Evolutionary conservation across 2,797 vertebrate genomes (phyloP), one percentile per base, ranked within the genome.

Genomic region (Danionella dracula): DNA sequence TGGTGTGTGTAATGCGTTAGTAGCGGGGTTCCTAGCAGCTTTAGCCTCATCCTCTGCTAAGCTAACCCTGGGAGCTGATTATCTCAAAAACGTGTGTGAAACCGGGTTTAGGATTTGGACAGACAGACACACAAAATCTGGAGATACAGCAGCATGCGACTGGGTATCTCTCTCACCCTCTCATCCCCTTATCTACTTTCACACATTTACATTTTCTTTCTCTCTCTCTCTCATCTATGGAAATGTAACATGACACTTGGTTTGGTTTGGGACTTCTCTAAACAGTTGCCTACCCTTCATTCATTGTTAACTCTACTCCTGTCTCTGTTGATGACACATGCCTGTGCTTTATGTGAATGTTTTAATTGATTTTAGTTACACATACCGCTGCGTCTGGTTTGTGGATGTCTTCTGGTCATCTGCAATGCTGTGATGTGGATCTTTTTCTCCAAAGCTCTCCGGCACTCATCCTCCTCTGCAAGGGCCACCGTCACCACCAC

Each of bases 361-460:
- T 61, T 10, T 57, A 2, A 8, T 62, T 46, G 1, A 34, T 58
- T 29, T 29, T 85, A 98, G 96, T 83, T 93, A 29, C 83, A 87
- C 12, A 1, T 90, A 49, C 83, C 89, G n/a, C 73, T 94, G 23
- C 85, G 89, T 19, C 5, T 92, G 29, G 23, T 87, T 23, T 93
- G 91, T 5, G 68, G 86, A 2, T 69, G 79, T 9, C 58, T 93
- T 76, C 88, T 93, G 62, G 82, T 95, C 0, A 53, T 61, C 2
- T 93, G 90, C 73, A 97, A 97, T 4, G 83, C 92, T 0, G 73
- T 93, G 71, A 97, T 98, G 94, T 98, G 96, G 96, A 93, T 89
- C 0, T 88, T 93, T 80, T 98, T 97, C 74, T 91, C 94, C 58
- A 97, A 93, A 72, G 94, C 94, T 20, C 90, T 99, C 53, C 84